Evolutionary conservation across 2,888 invertebrate genomes (phyloP).

Genomic region (Troides aeacus): DNA sequence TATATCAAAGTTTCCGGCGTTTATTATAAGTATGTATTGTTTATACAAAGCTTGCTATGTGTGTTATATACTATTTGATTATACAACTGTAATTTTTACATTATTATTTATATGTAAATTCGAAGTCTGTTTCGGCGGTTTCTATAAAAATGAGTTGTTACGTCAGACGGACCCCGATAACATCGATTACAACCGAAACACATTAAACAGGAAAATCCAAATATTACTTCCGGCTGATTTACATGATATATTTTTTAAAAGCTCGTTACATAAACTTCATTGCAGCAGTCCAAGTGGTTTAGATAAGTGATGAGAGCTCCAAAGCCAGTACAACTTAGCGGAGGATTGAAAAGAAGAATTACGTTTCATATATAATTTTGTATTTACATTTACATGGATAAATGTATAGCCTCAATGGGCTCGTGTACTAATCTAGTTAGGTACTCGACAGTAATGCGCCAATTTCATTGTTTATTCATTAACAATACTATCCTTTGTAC

Average conservation of each 20-base stretch:
- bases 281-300: slow-evolving; percentile 16
- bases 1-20: slow-evolving; percentile 19
- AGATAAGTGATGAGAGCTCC: slow-evolving; percentile 23
- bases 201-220: slow-evolving; percentile 6
- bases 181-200: background rate
- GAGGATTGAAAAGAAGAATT: slow-evolving; percentile 66
- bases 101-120: slow-evolving; percentile 21
- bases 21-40: slow-evolving; percentile 16
- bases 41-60: slow-evolving; percentile 23
- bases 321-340: slow-evolving; percentile 46
- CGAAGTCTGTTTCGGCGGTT: slow-evolving; percentile 22
- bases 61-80: slow-evolving; percentile 17
- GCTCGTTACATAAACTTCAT: slow-evolving; percentile 15
- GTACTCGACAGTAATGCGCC: slow-evolving; percentile 81
- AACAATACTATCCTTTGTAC: slow-evolving; percentile 78
- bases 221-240: slow-evolving; percentile 4
- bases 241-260: slow-evolving; percentile 17
- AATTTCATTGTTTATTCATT: slow-evolving; percentile 74
- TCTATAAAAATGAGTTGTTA: slow-evolving; percentile 12
- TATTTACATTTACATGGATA: slow-evolving; percentile 60
- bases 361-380: slow-evolving; percentile 53
- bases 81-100: slow-evolving; percentile 17
- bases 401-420: slow-evolving; percentile 72
- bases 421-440: slow-evolving; percentile 77
- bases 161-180: slow-evolving; percentile 1